These are phyloP conservation scores for Trematomus loennbergii DNA, from an alignment of 2,113 vertebrate genomes.

Conservation along the genomic window DNA sequence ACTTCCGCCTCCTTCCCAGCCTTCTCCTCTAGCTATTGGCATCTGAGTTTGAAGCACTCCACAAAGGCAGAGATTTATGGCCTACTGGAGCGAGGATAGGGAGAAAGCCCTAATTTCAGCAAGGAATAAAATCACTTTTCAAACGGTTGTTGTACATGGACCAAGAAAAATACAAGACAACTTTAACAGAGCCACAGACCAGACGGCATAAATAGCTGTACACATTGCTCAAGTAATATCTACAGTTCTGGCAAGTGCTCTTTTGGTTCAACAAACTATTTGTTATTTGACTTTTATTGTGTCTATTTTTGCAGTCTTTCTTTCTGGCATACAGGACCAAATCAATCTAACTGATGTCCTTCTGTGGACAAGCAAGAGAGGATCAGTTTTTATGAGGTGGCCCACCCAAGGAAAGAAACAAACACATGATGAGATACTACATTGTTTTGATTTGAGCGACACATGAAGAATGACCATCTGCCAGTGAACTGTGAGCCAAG, in stretches of 20 bases:
- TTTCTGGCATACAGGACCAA: constrained; percentile 10
- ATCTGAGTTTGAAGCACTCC: constrained; percentile 43
- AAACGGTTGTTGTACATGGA: constrained; percentile 61
- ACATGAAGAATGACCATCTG: constrained; percentile 55
- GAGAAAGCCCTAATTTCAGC: constrained; percentile 63
- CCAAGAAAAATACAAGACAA: constrained; percentile 71
- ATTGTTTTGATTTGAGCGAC: constrained; percentile 58
- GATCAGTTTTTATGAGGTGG: constrained; percentile 18
- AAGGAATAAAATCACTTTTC: constrained; percentile 65
- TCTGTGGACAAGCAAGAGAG: constrained; percentile 19
- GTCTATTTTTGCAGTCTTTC: constrained; percentile 41
- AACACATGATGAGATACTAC: constrained; percentile 34
- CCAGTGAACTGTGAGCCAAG: constrained; percentile 13
- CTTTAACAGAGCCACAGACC: constrained; percentile 47
- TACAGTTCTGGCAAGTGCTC: constrained; percentile 35
- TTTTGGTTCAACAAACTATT: constrained; percentile 42
- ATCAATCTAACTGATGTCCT: constrained; percentile 2
- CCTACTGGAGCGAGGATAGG: constrained; percentile 35
- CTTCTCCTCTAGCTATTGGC: constrained; percentile 52
- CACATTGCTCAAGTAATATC: constrained; percentile 52
- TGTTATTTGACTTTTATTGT: constrained; percentile 42
- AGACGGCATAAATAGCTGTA: constrained; percentile 61
- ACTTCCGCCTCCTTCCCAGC: constrained; percentile 57
- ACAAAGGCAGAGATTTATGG: constrained; percentile 64
- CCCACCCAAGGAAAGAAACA: constrained; percentile 55